Base-by-base conservation (phyloP, 1,140 invertebrate genomes). In the Portunus trituberculatus region DNA sequence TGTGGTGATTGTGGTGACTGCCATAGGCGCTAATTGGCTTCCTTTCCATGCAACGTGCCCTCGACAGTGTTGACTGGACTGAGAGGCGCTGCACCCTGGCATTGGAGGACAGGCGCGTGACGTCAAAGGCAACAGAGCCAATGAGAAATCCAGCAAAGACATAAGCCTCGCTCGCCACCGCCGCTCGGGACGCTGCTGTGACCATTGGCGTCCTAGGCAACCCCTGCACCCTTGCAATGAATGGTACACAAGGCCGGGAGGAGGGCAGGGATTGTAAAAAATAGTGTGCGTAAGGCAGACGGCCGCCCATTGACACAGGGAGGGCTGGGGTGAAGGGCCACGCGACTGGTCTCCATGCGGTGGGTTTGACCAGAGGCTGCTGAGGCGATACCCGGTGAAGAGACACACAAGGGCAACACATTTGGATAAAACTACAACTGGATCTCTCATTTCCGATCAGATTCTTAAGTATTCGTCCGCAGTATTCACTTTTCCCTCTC, bases 171-270 rank as follows among this genome's bases (percentile, higher is more conserved):
- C 20, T 88, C n/a, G 48, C 88, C 88, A 28, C 45, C 29, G 32
- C 87, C n/a, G 88, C 45, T 48, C 31, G 45, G 45, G n/a, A n/a
- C 48, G 45, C 45, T 90, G 45, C 32, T 25, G 39, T 12, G 88
- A 48, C 88, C 67, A n/a, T 28, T 52, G 28, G 88, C 48, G 88
- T 46, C 20, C 88, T 28, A 4, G 25, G 32, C 31, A 93, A 48
- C 67, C 67, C 20, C 20, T 39, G 39, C 39, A 39, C 67, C 67
- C 39, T 92, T 93, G 92, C 92, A 93, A 84, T 93, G 76, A 84
- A 46, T 84, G 92, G 32, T 28, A 92, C 67, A 92, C 82, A 93
- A 29, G 46, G 16, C 28, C 25, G 67, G 0, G 76, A 31, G 28
- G 76, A 12, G 76, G 82, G 82, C 4, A 32, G 82, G 82, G 48